Percentiles rank a stretch among this genome's conserved stretches.
Conservation (phyloP, 2,113 vertebrate genomes). For the Nyctibius bracteatus region DNA sequence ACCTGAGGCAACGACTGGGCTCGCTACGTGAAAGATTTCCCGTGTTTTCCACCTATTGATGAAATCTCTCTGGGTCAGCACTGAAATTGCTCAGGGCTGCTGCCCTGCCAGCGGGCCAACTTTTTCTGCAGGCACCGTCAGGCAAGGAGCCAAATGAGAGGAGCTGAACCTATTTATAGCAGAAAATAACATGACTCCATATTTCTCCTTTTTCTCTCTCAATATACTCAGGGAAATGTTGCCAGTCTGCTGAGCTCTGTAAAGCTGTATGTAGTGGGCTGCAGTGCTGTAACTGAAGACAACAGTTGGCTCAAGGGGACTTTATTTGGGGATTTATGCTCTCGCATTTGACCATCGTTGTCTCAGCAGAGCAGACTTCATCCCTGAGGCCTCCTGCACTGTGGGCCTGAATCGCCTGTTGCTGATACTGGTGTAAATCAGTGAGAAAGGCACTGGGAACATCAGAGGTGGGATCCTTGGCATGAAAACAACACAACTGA, state of each 20-base stretch:
- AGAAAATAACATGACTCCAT: neutral
- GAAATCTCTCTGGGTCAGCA: neutral
- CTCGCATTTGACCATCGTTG: accelerated
- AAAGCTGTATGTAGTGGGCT: neutral
- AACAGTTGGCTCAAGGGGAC: neutral
- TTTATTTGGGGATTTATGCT: neutral
- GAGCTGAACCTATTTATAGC: neutral
- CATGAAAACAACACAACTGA: neutral
- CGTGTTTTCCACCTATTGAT: neutral
- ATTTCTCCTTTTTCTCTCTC: neutral
- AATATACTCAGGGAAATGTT: neutral
- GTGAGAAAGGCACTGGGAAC: neutral
- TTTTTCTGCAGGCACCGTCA: neutral
- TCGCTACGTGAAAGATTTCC: neutral
- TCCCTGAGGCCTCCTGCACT: neutral
- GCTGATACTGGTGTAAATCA: neutral
- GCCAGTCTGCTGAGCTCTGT: neutral
- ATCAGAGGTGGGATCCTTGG: neutral
- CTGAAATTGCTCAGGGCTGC: neutral
- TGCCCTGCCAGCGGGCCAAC: neutral
- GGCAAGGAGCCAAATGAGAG: neutral
- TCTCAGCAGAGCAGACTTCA: neutral
- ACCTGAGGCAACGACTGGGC: neutral
- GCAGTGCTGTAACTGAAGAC: neutral
- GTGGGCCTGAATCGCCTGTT: accelerated